Conservation (phyloP, 2,113 vertebrate species). For the Xyliphius kryptos region DNA sequence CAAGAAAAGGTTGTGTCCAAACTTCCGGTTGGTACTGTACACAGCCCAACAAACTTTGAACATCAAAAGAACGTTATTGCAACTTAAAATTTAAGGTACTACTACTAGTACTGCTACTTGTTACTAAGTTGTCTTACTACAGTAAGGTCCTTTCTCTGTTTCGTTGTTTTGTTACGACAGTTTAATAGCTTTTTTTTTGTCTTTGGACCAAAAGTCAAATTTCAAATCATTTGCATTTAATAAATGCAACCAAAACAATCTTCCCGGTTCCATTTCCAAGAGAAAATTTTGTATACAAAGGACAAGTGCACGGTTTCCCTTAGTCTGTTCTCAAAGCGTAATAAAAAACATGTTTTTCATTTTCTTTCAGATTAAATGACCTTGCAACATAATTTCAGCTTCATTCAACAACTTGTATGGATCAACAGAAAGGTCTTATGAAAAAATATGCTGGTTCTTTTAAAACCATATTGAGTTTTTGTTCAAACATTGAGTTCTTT, state of each 20-base stretch:
- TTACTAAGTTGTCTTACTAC: too few species aligned
- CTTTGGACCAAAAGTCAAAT: too few species aligned
- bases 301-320: background rate
- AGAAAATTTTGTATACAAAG: background rate
- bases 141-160: too few species aligned
- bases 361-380: slow-evolving; percentile 10
- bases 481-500: background rate
- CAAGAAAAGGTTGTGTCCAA: too few species aligned
- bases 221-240: too few species aligned
- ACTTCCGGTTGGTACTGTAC: too few species aligned
- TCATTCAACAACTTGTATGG: background rate
- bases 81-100: too few species aligned
- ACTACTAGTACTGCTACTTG: too few species aligned
- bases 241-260: too few species aligned
- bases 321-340: background rate
- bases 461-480: background rate
- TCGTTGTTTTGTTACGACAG: background rate
- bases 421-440: background rate
- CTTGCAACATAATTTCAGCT: background rate
- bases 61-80: too few species aligned
- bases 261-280: background rate
- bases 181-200: background rate
- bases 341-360: slow-evolving; percentile 2
- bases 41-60: too few species aligned
- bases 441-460: background rate